These are phyloP conservation scores for Thripadectes ignobilis DNA, from an alignment of 2,797 vertebrate genomes.

Conservation along the genomic window DNA sequence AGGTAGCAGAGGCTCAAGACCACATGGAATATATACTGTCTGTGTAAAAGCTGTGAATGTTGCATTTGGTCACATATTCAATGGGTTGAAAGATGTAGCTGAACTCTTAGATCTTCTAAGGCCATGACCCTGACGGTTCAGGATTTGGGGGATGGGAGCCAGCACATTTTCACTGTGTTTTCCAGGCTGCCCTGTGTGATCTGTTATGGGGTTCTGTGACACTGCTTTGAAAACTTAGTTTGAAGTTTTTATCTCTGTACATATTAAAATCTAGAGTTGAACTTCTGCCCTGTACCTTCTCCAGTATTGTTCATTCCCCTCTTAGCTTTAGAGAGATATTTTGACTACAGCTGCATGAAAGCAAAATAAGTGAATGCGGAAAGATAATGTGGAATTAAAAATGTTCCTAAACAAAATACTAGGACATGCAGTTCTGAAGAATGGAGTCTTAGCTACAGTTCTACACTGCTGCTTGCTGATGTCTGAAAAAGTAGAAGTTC, in stretches of 20 bases:
- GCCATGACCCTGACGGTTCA: background rate
- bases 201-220: background rate
- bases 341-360: background rate
- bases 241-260: background rate
- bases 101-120: background rate
- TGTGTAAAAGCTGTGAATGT: background rate
- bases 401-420: background rate
- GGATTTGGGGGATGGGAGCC: too few relatives aligned
- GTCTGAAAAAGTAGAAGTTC: background rate
- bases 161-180: background rate
- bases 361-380: background rate
- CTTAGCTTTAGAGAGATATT: background rate
- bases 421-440: background rate
- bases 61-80: background rate
- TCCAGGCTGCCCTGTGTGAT: background rate
- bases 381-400: background rate
- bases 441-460: background rate
- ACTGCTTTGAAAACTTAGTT: background rate
- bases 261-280: background rate
- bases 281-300: background rate
- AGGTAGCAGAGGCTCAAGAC: background rate
- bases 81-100: background rate
- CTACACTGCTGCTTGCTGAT: background rate
- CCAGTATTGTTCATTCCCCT: background rate
- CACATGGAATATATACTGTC: background rate